Evolutionary conservation across 2,113 vertebrate genomes (phyloP).

Genomic region (Gadus macrocephalus): DNA sequence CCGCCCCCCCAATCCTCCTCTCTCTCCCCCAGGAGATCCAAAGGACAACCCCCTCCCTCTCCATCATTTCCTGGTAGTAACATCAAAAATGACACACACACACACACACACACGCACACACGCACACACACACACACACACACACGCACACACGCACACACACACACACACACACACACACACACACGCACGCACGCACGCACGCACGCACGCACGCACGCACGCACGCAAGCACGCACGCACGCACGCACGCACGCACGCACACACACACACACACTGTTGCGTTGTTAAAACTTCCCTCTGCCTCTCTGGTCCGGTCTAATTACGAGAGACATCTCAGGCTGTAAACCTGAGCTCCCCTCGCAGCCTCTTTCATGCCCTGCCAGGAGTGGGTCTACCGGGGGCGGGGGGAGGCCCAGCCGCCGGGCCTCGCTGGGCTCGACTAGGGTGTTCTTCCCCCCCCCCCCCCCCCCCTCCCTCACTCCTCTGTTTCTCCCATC

Average conservation of each 20-base stretch:
- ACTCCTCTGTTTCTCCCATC: neutral
- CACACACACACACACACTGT: constrained; percentile 48
- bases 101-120: constrained; percentile 45
- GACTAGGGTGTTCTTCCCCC: constrained; percentile 62
- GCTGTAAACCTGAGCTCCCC: constrained; percentile 58
- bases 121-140: neutral
- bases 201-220: too few relatives aligned
- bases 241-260: constrained; percentile 1
- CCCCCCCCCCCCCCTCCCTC: constrained; percentile 1
- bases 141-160: neutral
- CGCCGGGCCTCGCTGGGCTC: constrained; percentile 28
- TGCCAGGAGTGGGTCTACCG: constrained; percentile 55
- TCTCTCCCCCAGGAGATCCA: neutral
- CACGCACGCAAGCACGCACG: too few relatives aligned
- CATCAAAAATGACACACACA: too few relatives aligned
- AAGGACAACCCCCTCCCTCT: neutral
- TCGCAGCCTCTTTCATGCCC: constrained; percentile 55
- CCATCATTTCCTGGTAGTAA: constrained; percentile 11
- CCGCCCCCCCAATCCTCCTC: neutral
- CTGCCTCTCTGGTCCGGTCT: constrained; percentile 54
- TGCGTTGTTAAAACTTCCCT: constrained; percentile 65
- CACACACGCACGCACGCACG: constrained; percentile 39
- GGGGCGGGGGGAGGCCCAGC: constrained; percentile 29
- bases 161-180: constrained; percentile 45
- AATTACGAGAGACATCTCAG: constrained; percentile 54